phyloP scores from a whole-genome alignment of 2,888 invertebrate species.

The Gastracanthus pulcherrimus region DNA sequence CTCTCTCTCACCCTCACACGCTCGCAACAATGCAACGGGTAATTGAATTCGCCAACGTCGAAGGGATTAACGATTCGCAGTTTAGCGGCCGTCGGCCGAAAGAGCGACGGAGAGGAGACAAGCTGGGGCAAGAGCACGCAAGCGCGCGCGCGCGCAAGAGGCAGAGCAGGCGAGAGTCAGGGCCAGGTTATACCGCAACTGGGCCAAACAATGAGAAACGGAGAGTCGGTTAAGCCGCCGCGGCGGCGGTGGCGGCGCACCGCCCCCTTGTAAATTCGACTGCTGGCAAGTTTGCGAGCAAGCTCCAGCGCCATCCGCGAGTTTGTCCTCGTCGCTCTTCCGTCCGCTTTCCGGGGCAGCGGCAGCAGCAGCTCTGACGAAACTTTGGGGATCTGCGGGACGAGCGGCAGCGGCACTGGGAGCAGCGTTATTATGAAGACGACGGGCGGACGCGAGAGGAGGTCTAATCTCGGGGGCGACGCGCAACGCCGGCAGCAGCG shows the following conservation, averaged over 20 bases:
- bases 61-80: conserved; percentile 54
- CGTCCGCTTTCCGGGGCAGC: neutral
- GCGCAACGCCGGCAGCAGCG: neutral
- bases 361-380: neutral
- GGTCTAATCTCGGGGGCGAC: conserved; percentile 4
- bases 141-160: too few relatives aligned
- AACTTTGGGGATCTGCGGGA: conserved; percentile 27
- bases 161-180: conserved; percentile 2
- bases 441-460: neutral
- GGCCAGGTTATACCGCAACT: conserved; percentile 46
- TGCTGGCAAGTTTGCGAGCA: conserved; percentile 17
- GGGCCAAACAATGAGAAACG: conserved; percentile 42
- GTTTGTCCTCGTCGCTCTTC: conserved; percentile 7
- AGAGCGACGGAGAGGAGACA: conserved; percentile 11
- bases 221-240: conserved; percentile 9
- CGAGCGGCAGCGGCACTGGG: too few relatives aligned
- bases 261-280: conserved; percentile 37
- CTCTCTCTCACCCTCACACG: too few relatives aligned
- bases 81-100: conserved; percentile 4
- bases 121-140: neutral
- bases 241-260: neutral
- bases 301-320: neutral
- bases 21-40: conserved; percentile 21
- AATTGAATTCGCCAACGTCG: conserved; percentile 47
- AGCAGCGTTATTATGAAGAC: neutral